These are phyloP conservation scores for Salticus scenicus DNA, from an alignment of 2,888 invertebrate species.

Conservation along the genomic window DNA sequence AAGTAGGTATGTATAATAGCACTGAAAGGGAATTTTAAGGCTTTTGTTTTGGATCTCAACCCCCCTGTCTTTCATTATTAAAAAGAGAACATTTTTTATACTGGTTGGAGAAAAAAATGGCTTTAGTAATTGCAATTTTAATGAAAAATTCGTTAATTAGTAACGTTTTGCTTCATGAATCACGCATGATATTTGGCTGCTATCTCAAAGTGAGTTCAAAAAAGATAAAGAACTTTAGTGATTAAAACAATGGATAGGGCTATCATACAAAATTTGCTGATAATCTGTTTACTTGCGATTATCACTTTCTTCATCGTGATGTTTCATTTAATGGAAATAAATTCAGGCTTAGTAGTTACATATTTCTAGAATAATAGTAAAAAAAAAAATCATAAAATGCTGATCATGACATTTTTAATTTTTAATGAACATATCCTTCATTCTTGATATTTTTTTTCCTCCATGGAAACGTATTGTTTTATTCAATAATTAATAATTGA, in stretches of 20 bases:
- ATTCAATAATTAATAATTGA: no score
- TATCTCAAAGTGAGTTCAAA: background rate
- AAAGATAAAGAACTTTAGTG: background rate
- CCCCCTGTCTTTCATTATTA: conserved; percentile 13
- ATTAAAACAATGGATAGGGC: background rate
- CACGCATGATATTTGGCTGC: background rate
- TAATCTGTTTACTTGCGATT: background rate
- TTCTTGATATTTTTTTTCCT: no score
- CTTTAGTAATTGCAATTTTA: conserved; percentile 37
- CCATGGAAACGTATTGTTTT: no score
- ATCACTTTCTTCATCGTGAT: background rate
- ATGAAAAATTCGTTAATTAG: conserved; percentile 58
- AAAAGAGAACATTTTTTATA: conserved; percentile 2
- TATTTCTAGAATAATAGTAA: no score
- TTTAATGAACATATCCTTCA: no score
- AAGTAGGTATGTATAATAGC: conserved; percentile 39
- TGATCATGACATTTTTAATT: no score
- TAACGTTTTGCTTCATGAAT: conserved; percentile 21
- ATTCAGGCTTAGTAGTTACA: no score
- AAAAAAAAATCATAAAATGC: no score
- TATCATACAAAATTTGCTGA: background rate
- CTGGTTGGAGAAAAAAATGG: conserved; percentile 18
- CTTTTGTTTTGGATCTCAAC: conserved; percentile 37
- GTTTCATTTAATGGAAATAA: background rate
- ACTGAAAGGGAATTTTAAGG: conserved; percentile 27